Conservation (phyloP, 2,797 vertebrate genomes). For the Urosaurus nigricauda region DNA sequence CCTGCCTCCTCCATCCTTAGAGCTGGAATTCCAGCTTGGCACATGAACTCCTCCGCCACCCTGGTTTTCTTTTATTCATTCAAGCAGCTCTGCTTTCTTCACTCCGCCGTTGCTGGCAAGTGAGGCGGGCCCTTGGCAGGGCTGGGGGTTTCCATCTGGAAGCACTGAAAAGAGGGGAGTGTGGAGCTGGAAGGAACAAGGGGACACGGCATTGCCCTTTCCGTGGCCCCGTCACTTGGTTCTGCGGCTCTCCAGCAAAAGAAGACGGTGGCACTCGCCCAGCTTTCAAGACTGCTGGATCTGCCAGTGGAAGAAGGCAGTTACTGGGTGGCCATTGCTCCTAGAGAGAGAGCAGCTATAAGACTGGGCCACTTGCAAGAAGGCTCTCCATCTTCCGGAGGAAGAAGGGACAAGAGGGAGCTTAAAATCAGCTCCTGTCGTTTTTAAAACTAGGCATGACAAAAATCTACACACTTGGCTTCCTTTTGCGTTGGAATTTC, state of each 20-base stretch:
- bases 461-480: not conserved
- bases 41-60: not conserved
- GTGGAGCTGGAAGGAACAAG: constrained; percentile 59
- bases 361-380: not conserved
- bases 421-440: not conserved
- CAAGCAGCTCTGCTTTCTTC: constrained; percentile 51
- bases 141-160: constrained; percentile 47
- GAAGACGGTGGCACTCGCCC: fast-evolving
- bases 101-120: constrained; percentile 49
- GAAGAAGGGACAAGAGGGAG: no score
- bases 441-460: not conserved
- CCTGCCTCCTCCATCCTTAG: not conserved
- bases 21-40: constrained; percentile 23
- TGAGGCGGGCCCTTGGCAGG: constrained; percentile 63
- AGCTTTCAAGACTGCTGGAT: constrained; percentile 35
- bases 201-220: constrained; percentile 50
- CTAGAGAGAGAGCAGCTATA: constrained; percentile 20
- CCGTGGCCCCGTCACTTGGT: constrained; percentile 55
- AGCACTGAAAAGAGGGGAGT: constrained; percentile 59
- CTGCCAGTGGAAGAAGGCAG: not conserved
- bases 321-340: constrained; percentile 48
- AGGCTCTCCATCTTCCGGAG: not conserved
- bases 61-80: constrained; percentile 25
- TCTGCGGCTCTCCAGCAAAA: constrained; percentile 18
- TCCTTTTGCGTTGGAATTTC: not conserved